Conservation (phyloP, 2,888 invertebrate species). For the Lingula anatina region DNA sequence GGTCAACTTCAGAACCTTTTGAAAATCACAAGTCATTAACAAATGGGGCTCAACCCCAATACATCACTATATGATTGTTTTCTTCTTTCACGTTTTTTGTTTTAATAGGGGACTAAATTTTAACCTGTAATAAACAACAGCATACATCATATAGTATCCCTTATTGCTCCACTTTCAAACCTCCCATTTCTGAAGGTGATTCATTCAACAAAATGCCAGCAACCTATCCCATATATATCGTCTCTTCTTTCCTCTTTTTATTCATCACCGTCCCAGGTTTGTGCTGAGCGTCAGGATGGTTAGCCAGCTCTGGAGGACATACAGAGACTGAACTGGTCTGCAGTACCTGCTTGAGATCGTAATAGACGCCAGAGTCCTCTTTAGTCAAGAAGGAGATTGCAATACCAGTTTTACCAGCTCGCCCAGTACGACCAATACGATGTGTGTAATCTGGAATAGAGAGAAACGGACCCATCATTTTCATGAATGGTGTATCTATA, state of each 20-base stretch:
- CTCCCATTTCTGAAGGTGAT: no score
- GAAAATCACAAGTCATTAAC: no score
- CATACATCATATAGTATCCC: no score
- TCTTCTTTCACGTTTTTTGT: no score
- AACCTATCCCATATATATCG: slow-evolving; percentile 7
- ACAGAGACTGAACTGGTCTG: slow-evolving; percentile 84
- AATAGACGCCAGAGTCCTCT: slow-evolving; percentile 91
- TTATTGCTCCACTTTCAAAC: no score
- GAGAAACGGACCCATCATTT: slow-evolving; percentile 4
- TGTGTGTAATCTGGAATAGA: slow-evolving; percentile 63
- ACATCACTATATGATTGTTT: no score
- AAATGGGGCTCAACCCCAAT: no score
- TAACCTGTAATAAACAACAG: no score
- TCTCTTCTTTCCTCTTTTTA: slow-evolving; percentile 63
- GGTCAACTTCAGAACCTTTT: no score
- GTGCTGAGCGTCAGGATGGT: slow-evolving; percentile 97
- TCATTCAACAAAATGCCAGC: no score
- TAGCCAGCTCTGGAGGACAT: slow-evolving; percentile 93
- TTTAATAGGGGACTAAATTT: no score
- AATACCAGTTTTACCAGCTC: slow-evolving; percentile 95
- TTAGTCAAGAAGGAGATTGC: slow-evolving; percentile 96
- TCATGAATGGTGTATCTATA: no score
- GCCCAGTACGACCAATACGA: slow-evolving; percentile 98
- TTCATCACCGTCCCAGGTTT: slow-evolving; percentile 89
- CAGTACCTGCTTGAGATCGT: slow-evolving; percentile 87